Evolutionary conservation across 2,888 invertebrate species (phyloP).

Genomic region (Euzophera pinguis): DNA sequence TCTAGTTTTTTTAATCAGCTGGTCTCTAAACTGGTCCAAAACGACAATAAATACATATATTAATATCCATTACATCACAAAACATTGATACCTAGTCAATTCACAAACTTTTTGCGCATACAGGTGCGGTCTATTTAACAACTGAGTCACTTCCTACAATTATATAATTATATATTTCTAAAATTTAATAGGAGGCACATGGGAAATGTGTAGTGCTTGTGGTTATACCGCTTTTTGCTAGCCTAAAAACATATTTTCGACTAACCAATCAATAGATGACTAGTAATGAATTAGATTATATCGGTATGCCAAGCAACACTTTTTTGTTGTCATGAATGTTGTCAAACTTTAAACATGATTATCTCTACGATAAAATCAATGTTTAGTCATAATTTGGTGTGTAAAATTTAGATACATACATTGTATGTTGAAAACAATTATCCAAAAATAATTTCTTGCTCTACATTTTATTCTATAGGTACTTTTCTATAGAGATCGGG

Average conservation of each 20-base stretch:
- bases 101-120: conserved; percentile 1
- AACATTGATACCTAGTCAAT: conserved; percentile 9
- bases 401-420: too few relatives aligned
- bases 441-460: too few relatives aligned
- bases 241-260: neutral
- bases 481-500: too few relatives aligned
- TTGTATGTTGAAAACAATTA: too few relatives aligned
- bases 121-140: conserved; percentile 14
- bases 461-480: too few relatives aligned
- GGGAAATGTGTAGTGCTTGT: conserved; percentile 2
- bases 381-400: neutral
- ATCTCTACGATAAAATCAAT: neutral
- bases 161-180: conserved; percentile 3
- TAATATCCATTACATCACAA: conserved; percentile 14
- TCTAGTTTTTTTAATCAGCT: conserved; percentile 6
- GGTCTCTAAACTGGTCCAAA: neutral
- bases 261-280: neutral
- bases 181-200: neutral
- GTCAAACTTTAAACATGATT: neutral
- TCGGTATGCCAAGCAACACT: neutral
- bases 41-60: conserved; percentile 9
- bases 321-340: neutral
- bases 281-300: conserved; percentile 2
- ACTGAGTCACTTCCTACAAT: conserved; percentile 14
- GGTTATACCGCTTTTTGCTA: neutral